Conservation (phyloP, 1,140 invertebrate species). For the Drosophila trapezifrons region DNA sequence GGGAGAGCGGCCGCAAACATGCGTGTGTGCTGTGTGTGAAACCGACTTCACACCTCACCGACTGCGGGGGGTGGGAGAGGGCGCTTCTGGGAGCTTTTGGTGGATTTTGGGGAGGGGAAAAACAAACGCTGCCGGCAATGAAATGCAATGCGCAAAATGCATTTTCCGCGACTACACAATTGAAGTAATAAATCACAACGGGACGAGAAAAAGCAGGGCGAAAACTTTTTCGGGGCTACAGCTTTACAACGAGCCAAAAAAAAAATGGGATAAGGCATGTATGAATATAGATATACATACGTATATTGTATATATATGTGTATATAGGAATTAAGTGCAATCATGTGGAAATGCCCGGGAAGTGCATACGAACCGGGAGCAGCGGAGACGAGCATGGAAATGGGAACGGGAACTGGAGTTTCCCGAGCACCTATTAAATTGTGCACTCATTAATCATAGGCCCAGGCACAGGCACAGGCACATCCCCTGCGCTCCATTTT, state of each 20-base stretch:
- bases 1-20: slow-evolving; percentile 57
- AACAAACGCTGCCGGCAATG: slow-evolving; percentile 76
- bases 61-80: slow-evolving; percentile 2
- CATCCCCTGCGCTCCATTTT: slow-evolving; percentile 10
- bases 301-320: slow-evolving; percentile 3
- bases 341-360: slow-evolving; percentile 76
- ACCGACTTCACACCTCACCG: slow-evolving; percentile 73
- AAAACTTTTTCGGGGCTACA: slow-evolving; percentile 46
- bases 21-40: slow-evolving; percentile 55
- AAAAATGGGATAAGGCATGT: slow-evolving; percentile 43
- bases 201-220: slow-evolving; percentile 12
- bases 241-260: slow-evolving; percentile 24
- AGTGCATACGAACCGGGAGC: slow-evolving; percentile 53
- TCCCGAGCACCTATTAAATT: slow-evolving; percentile 77
- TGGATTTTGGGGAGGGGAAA: slow-evolving; percentile 11
- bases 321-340: slow-evolving; percentile 74
- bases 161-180: slow-evolving; percentile 81
- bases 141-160: slow-evolving; percentile 82
- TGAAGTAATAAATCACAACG: slow-evolving; percentile 77
- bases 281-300: slow-evolving; percentile 43
- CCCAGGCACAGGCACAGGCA: slow-evolving; percentile 20
- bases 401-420: slow-evolving; percentile 33
- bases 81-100: not conserved
- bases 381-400: slow-evolving; percentile 18
- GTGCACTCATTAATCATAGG: slow-evolving; percentile 78